A percentile compares a stretch with the other conserved stretches of the same genome.
These are phyloP conservation scores for Pemphredon lugubris DNA, from an alignment of 2,888 invertebrate genomes.

Conservation along the genomic window DNA sequence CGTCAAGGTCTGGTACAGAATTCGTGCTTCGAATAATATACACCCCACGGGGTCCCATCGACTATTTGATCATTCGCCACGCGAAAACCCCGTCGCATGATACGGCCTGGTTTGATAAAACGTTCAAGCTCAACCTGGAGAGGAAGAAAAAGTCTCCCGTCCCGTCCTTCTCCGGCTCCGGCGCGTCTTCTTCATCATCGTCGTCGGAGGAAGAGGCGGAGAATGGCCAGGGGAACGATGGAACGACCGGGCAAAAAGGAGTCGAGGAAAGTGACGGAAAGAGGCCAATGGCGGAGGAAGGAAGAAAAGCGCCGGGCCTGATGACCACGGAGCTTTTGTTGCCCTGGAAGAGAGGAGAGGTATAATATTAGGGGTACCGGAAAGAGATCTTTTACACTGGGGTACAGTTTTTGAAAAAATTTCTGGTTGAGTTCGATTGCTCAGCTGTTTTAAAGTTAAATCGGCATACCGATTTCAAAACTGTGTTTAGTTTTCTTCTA, in stretches of 20 bases:
- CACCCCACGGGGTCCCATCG: constrained; percentile 58
- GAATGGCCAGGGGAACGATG: constrained; percentile 41
- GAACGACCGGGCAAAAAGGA: constrained; percentile 56
- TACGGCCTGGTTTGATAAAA: constrained; percentile 35
- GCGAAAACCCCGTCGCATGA: constrained; percentile 47
- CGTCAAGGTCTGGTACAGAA: constrained; percentile 73
- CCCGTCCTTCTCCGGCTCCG: constrained; percentile 42
- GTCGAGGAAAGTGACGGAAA: constrained; percentile 66
- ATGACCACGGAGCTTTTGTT: constrained; percentile 57
- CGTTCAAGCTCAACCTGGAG: constrained; percentile 62
- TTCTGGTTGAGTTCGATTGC: background rate
- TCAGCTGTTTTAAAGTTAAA: no score
- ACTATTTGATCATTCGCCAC: constrained; percentile 65
- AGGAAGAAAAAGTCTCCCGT: constrained; percentile 57
- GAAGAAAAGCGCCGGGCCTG: constrained; percentile 48
- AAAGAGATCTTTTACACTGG: no score
- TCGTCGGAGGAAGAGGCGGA: constrained; percentile 56
- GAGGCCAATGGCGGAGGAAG: constrained; percentile 60
- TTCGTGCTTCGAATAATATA: constrained; percentile 70
- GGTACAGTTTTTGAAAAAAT: background rate
- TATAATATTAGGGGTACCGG: constrained; percentile 39
- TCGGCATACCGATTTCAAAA: no score
- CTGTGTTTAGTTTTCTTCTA: no score
- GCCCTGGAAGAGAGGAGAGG: constrained; percentile 63
- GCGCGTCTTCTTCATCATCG: constrained; percentile 50